Base-by-base conservation (phyloP, 2,797 vertebrate genomes). In the Phyllotis vaccarum region DNA sequence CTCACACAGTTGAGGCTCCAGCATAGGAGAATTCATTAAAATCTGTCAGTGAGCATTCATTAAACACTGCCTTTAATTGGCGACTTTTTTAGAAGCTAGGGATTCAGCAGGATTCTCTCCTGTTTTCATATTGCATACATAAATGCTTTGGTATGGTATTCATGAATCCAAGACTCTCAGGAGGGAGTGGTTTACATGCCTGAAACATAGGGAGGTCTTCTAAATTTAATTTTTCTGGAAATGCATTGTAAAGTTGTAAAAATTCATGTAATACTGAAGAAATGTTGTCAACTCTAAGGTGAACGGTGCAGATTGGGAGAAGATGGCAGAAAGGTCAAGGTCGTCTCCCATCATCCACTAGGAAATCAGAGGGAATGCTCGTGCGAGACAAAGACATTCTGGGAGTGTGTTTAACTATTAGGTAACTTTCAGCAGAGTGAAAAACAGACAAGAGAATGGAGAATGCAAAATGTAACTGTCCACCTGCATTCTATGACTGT, bases 101-200 rank as follows among this genome's bases (percentile, higher is more conserved):
- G 27, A 66, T 85, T 85, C 7, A 78, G 58, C 24, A 93, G 68
- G n/a, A 82, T 31, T 56, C 24, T 66, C 12, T 64, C 43, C 70
- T 56, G 46, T 95, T 86, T 90, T 91, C 78, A 37, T 37, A 16
- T 79, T 91, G 72, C 34, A 85, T 88, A 62, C 54, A 37, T 75
- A 81, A 46, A 58, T 27, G 58, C 80, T 60, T 86, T 81, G 62
- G 14, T 79, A n/a, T 13, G 12, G 78, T 76, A 64, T 46, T 56
- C 66, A 27, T 31, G 31, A 64, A 21, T 86, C 13, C 31, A 66
- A 80, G 49, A 9, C 49, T 82, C 66, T 54, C 16, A 16, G 19
- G 40, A 54, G 13, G 29, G 1, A 54, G 64, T 54, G 60, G 68
- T 13, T 79, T 54, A 58, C 90, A 12, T n/a, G 34, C 74, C 66